phyloP scores from a whole-genome alignment of 2,113 vertebrate genomes.

The Verasper variegatus region DNA sequence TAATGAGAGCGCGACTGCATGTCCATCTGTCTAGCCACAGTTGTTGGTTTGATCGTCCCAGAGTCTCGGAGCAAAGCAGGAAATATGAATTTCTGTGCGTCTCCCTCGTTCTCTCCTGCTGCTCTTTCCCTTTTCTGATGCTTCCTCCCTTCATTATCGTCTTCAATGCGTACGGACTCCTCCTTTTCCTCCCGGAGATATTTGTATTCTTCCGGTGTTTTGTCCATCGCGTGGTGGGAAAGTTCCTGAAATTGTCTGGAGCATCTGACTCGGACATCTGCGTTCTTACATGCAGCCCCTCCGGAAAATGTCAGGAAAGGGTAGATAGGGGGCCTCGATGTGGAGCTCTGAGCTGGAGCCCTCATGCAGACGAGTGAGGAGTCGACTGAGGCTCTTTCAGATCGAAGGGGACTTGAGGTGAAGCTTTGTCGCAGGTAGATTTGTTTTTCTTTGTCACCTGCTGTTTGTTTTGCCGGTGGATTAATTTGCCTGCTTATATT shows the following conservation, averaged over 20 bases:
- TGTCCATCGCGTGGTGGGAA: too few relatives aligned
- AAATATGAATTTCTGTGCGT: slow-evolving; percentile 29
- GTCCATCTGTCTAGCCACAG: slow-evolving; percentile 52
- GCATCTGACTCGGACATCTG: too few relatives aligned
- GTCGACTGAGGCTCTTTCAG: neutral
- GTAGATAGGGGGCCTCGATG: too few relatives aligned
- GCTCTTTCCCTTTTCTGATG: slow-evolving; percentile 8
- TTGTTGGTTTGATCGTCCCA: slow-evolving; percentile 44
- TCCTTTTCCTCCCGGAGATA: too few relatives aligned
- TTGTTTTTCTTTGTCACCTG: neutral
- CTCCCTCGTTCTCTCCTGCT: neutral
- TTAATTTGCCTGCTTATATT: neutral
- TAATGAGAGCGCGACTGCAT: slow-evolving; percentile 41
- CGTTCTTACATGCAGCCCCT: too few relatives aligned
- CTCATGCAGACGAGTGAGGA: neutral
- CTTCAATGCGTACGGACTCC: too few relatives aligned
- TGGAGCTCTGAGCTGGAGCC: slow-evolving; percentile 40
- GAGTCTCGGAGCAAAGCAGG: slow-evolving; percentile 28
- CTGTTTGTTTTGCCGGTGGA: neutral
- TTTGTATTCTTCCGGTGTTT: too few relatives aligned
- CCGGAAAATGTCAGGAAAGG: too few relatives aligned
- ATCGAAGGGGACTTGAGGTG: neutral
- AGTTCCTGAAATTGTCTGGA: too few relatives aligned
- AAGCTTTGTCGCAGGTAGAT: neutral
- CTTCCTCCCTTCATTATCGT: slow-evolving; percentile 1